Evolutionary conservation across 2,113 vertebrate genomes (phyloP).

Genomic region (Garra rufa): DNA sequence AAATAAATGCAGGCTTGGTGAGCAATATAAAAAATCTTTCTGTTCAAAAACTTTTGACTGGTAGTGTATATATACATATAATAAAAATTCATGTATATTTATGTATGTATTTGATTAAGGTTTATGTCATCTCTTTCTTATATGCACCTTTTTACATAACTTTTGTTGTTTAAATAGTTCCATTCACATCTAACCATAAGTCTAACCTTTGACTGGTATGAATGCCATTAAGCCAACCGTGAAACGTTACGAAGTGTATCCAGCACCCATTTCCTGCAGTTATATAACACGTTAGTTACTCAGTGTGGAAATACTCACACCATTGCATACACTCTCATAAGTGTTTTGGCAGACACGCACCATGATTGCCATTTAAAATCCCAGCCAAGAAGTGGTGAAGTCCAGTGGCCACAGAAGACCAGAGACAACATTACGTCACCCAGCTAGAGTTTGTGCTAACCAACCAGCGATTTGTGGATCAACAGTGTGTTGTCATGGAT

Average conservation of each 20-base stretch:
- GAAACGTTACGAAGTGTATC: neutral
- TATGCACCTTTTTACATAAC: neutral
- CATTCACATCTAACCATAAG: neutral
- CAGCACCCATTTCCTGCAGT: constrained; percentile 36
- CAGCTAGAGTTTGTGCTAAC: constrained; percentile 58
- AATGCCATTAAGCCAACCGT: constrained; percentile 1
- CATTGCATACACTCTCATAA: constrained; percentile 41
- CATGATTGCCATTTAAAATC: constrained; percentile 49
- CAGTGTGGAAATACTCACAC: constrained; percentile 46
- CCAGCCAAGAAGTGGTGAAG: constrained; percentile 56
- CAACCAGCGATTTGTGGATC: constrained; percentile 62
- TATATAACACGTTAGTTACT: constrained; percentile 45
- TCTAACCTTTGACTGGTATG: neutral
- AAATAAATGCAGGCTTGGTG: no score
- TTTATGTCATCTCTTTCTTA: neutral
- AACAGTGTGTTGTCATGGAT: constrained; percentile 68
- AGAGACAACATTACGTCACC: constrained; percentile 70
- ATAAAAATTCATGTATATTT: neutral
- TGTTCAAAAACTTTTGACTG: no score
- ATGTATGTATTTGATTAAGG: neutral
- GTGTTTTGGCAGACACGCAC: constrained; percentile 42
- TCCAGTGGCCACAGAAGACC: constrained; percentile 54
- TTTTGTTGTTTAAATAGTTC: neutral
- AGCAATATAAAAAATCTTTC: no score
- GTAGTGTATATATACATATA: no score